Percentiles rank a stretch among this genome's conserved stretches.
phyloP scores from a whole-genome alignment of 2,888 invertebrate genomes.

The Venusia cambrica region DNA sequence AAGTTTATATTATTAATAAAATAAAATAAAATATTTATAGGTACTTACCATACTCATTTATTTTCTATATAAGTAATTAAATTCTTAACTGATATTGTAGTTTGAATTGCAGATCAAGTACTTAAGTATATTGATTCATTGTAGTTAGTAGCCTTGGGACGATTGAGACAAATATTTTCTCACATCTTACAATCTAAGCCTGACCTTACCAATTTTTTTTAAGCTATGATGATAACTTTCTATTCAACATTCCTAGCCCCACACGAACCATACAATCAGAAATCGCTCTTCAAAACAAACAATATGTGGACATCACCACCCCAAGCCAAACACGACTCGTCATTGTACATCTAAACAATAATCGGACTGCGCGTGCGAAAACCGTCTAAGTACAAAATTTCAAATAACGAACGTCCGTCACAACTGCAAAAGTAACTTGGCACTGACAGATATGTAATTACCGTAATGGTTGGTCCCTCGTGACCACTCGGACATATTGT shows the following conservation, averaged over 20 bases:
- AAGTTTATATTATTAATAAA: no score
- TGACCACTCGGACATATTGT: conserved; percentile 69
- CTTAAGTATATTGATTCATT: no score
- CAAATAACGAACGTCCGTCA: conserved; percentile 20
- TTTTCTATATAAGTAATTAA: no score
- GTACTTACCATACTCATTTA: no score
- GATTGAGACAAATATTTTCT: no score
- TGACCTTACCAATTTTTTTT: no score
- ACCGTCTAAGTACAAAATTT: conserved; percentile 34
- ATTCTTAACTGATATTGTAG: no score
- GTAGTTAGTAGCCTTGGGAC: no score
- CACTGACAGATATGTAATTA: conserved; percentile 60
- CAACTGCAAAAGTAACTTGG: conserved; percentile 43
- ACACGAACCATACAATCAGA: conserved; percentile 44
- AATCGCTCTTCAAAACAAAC: conserved; percentile 56
- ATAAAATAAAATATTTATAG: no score
- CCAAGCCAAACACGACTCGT: conserved; percentile 71
- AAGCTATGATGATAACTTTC: no score
- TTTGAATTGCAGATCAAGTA: no score
- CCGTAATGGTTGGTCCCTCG: conserved; percentile 66
- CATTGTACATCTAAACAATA: conserved; percentile 62
- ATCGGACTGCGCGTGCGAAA: conserved; percentile 35
- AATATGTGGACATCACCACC: conserved; percentile 60
- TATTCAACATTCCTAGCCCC: neutral
- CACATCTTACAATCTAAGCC: no score